phyloP scores from a whole-genome alignment of 2,113 vertebrate species.

The Melanocharis versteri region DNA sequence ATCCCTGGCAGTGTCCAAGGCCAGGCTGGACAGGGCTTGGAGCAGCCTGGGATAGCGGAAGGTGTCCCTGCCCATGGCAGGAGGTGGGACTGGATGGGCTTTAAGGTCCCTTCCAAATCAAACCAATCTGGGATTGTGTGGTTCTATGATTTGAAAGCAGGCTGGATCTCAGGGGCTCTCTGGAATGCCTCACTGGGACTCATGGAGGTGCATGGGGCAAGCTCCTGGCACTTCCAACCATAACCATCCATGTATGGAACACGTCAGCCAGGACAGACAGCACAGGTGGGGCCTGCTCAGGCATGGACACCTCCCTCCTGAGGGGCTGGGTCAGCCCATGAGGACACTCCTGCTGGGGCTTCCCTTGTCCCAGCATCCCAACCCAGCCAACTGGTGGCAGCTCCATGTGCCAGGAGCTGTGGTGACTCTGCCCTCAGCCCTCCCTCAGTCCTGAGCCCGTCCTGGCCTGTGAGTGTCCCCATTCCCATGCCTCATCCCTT shows the following conservation, averaged over 20 bases:
- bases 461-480: accelerated
- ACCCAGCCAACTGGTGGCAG: accelerated
- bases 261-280: background rate
- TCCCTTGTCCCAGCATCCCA: background rate
- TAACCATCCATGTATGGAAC: background rate
- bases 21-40: background rate
- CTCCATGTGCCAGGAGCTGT: background rate
- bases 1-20: background rate
- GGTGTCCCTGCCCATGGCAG: background rate
- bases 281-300: accelerated
- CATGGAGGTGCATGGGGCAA: accelerated
- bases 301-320: accelerated
- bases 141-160: background rate
- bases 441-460: background rate
- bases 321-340: background rate
- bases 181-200: accelerated
- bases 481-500: background rate
- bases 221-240: background rate
- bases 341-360: background rate
- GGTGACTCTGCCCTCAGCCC: background rate
- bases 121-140: background rate
- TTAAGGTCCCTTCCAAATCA: background rate
- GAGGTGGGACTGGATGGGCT: background rate
- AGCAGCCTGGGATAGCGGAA: background rate
- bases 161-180: background rate